Percentiles rank a stretch among this genome's conserved stretches.
phyloP scores from a whole-genome alignment of 2,113 vertebrate species.

The Salvator merianae region DNA sequence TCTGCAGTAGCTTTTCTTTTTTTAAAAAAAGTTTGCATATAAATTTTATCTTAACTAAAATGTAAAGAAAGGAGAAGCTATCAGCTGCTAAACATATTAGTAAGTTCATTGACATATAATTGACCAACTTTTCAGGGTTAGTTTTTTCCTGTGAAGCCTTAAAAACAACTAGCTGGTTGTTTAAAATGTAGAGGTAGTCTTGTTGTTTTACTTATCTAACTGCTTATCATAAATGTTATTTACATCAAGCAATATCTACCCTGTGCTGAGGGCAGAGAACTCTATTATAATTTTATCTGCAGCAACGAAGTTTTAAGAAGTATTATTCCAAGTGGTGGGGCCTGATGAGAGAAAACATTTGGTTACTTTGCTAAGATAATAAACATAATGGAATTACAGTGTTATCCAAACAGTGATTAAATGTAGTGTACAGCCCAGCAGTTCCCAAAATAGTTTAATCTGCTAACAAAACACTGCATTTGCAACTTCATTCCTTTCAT shows the following conservation, averaged over 20 bases:
- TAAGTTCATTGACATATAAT: neutral
- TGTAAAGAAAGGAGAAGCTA: neutral
- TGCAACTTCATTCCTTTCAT: conserved; percentile 5
- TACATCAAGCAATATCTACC: neutral
- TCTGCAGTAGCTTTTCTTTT: neutral
- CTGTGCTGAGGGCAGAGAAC: neutral
- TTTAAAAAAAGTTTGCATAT: neutral
- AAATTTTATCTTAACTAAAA: neutral
- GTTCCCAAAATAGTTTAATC: neutral
- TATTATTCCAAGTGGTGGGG: neutral
- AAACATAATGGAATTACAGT: fast-evolving
- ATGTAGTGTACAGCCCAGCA: neutral
- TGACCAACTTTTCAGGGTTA: neutral
- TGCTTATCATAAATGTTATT: neutral
- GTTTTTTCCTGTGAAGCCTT: neutral
- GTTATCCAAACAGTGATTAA: conserved; percentile 20
- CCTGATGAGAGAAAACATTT: neutral
- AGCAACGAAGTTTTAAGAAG: conserved; percentile 8
- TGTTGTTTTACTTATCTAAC: neutral
- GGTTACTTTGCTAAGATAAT: conserved; percentile 19
- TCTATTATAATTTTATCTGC: neutral
- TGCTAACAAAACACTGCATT: conserved; percentile 19
- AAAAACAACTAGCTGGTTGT: neutral
- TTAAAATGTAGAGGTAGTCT: neutral
- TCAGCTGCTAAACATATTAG: neutral